Base-by-base conservation (phyloP, 1,140 invertebrate genomes). In the Forficula auricularia region DNA sequence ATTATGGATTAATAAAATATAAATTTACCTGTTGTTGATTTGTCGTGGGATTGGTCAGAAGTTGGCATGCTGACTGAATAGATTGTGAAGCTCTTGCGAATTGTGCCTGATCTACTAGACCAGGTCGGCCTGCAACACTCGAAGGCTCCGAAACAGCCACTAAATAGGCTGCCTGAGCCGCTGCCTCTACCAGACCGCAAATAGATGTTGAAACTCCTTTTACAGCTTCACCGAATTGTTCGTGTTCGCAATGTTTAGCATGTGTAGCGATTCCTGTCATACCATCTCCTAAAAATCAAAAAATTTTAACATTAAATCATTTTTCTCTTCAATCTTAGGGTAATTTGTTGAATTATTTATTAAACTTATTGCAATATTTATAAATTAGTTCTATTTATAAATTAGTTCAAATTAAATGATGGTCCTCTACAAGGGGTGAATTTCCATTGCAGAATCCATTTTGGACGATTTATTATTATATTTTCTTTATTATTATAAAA, bases 261-360 rank as follows among this genome's bases (percentile, higher is more conserved):
- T 85, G 77, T 52, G 82, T 83, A 3, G 90, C 88, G 58, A 97
- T 95, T 9, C 90, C 90, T 0, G 86, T 87, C 76, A 94, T 89
- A 27, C 84, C 84, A 48, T 91, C 86, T 32, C 88, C 82, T 64
- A 62, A 48, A 48, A 51, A 47, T 39, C 4, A 27, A 43, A 43
- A 47, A 14, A 7, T 37, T 13, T 3, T 37, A 16, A 15, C 3
- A 16, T 4, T 16, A 6, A 35, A 4, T 6, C 34, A 13, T 16
- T 31, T n/a, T n/a, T 31, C 7, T n/a, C 7, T 31, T 7, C 30
- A 31, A 8, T 8, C 30, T 31, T 31, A 7, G n/a, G 30, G 30
- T n/a, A 31, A 31, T n/a, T 31, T 31, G 7, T 31, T 31, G 30
- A 8, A n/a, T n/a, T n/a, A n/a, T n/a, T n/a, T n/a, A n/a, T n/a